Base-by-base conservation (phyloP, 1,140 invertebrate species). In the Sipha flava region DNA sequence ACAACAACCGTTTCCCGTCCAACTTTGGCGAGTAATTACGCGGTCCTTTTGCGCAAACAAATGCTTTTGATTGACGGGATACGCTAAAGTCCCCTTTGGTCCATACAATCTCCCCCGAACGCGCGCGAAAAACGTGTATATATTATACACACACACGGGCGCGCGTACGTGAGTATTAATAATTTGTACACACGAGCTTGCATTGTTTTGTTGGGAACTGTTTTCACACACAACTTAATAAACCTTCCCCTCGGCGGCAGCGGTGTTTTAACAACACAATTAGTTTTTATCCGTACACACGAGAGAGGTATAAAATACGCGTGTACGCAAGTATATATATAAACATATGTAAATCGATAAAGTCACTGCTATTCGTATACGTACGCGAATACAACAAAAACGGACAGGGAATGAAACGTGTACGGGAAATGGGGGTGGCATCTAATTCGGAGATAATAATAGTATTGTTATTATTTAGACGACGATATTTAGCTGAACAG, bases 31-130 rank as follows among this genome's bases (percentile, higher is more conserved):
- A 57, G 5, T 26, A 57, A 26, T 57, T 26, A 57, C 54, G 26
- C 5, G 29, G 18, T 64, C 31, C n/a, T 64, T 64, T 64, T 40
- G 3, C 31, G 16, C 62, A 37, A 64, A 37, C 62, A 64, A 37
- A 64, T 6, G n/a, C 29, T 37, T 64, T 40, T 64, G 62, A 64
- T 64, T 64, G 62, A 64, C 62, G 62, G 62, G 62, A n/a, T 64
- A 37, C 31, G n/a, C 31, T 26, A 40, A 64, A 64, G 62, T 40
- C 23, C 29, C n/a, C n/a, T 64, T 64, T 37, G n/a, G 59, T 64
- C 62, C 31, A 2, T n/a, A n/a, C n/a, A n/a, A n/a, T n/a, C n/a
- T n/a, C n/a, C n/a, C n/a, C n/a, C n/a, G n/a, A n/a, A n/a, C n/a
- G n/a, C n/a, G n/a, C n/a, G n/a, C n/a, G n/a, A n/a, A n/a, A n/a